phyloP scores from a whole-genome alignment of 2,797 vertebrate genomes.

The Sebastes trivittatus region DNA sequence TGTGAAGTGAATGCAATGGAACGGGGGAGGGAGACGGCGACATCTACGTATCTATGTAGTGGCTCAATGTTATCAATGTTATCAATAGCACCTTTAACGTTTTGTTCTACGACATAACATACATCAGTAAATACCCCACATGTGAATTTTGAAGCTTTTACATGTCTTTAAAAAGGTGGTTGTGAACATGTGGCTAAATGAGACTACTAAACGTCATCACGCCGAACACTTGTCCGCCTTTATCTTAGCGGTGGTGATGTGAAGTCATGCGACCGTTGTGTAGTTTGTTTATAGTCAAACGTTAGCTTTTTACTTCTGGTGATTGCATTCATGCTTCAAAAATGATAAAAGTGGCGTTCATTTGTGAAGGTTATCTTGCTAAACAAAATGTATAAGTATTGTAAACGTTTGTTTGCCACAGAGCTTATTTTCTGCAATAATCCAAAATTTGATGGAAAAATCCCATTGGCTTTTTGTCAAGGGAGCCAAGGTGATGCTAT shows the following conservation, averaged over 20 bases:
- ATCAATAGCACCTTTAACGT: not conserved
- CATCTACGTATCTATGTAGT: too few relatives aligned
- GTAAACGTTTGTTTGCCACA: not conserved
- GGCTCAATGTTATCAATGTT: too few relatives aligned
- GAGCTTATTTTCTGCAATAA: not conserved
- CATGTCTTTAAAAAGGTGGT: not conserved
- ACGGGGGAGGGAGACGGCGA: too few relatives aligned
- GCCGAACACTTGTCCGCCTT: not conserved
- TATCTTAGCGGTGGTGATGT: not conserved
- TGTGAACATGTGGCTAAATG: not conserved
- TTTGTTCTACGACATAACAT: too few relatives aligned
- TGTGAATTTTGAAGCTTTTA: not conserved
- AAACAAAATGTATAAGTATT: not conserved
- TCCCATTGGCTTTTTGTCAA: not conserved
- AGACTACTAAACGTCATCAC: too few relatives aligned
- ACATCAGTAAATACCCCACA: too few relatives aligned
- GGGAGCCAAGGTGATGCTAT: not conserved
- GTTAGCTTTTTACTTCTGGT: not conserved
- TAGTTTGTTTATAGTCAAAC: not conserved
- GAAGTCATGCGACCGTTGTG: not conserved
- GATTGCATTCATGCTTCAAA: not conserved
- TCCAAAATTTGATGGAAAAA: not conserved
- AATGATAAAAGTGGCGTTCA: not conserved
- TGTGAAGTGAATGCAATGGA: too few relatives aligned
- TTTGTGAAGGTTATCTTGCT: not conserved